Evolutionary conservation across 1,140 invertebrate genomes (phyloP).

Genomic region (Drosophila tani): DNA sequence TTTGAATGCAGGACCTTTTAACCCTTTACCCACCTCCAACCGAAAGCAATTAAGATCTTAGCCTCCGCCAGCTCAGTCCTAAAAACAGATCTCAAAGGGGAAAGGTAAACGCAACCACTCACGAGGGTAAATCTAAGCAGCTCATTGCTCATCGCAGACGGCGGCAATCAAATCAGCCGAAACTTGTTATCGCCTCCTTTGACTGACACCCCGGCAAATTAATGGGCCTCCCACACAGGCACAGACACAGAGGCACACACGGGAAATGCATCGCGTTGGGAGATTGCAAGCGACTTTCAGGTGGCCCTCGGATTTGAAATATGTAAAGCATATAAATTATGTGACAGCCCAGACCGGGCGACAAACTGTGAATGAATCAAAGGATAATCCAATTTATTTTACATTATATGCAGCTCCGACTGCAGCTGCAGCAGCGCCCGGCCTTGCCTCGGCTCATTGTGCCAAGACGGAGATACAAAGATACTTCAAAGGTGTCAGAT

Average conservation of each 20-base stretch:
- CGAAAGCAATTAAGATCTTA: constrained; percentile 28
- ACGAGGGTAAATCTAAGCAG: constrained; percentile 45
- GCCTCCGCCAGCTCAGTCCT: not conserved
- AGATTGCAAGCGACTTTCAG: constrained; percentile 48
- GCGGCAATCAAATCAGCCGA: constrained; percentile 80
- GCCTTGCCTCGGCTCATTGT: constrained; percentile 41
- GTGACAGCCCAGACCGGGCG: constrained; percentile 65
- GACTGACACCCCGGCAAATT: constrained; percentile 79
- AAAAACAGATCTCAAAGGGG: not conserved
- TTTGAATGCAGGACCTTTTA: not conserved
- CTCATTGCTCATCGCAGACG: constrained; percentile 69
- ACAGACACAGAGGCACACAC: not conserved
- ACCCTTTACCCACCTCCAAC: not conserved
- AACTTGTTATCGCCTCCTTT: constrained; percentile 83
- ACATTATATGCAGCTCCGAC: constrained; percentile 59
- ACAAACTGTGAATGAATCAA: constrained; percentile 84
- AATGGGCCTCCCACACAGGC: constrained; percentile 57
- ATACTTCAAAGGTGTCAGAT: constrained; percentile 71
- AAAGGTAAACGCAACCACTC: not conserved
- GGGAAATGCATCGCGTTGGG: constrained; percentile 2
- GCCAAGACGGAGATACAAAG: constrained; percentile 67
- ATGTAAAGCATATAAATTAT: constrained; percentile 83
- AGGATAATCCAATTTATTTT: constrained; percentile 84
- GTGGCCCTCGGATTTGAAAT: constrained; percentile 71
- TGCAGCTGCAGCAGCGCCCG: constrained; percentile 43